Base-by-base conservation (phyloP, 2,797 vertebrate species). In the Trachops cirrhosus region DNA sequence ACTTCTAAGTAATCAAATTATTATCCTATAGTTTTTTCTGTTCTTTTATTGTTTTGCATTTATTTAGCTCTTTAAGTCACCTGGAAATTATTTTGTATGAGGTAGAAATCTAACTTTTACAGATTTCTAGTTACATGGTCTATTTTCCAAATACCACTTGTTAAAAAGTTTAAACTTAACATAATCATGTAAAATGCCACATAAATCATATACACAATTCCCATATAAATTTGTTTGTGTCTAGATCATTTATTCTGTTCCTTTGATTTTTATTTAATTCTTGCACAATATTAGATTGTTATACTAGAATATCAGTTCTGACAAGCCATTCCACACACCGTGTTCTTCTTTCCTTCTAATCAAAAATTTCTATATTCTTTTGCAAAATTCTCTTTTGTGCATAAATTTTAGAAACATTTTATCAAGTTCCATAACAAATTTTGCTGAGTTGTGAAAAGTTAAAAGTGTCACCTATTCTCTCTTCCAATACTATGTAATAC, bases 401-500 rank as follows among this genome's bases (percentile, higher is more conserved):
- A 50, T 71, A 82, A 59, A 54, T 71, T 95, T 91, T 48, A 62
- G 54, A 88, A 96, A 68, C 11, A 79, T 86, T 91, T 83, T 78
- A 15, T 89, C 34, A 94, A 62, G 14, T 54, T 37, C 46, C 12
- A 5, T 52, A 74, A 84, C n/a, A 86, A 64, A 52, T 83, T 93
- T 44, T 39, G 82, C 73, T 79, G 44, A 77, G 67, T 89, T 83
- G 0, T 62, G 75, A 83, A 70, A 82, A 86, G 52, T 52, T 74
- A 74, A 70, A 44, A 34, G 19, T 39, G 46, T 88, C 15, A 83
- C 75, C 15, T 84, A 22, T 50, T 93, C 32, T 70, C 37, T 24
- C 29, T 50, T 41, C 41, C 29, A 70, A 19, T 90, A 54, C 16
- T 29, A 16, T n/a, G n/a, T 52, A 41, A 9, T 68, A 19, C 14